Evolutionary conservation across 2,888 invertebrate genomes (phyloP).

Genomic region (Hemistola chrysoprasaria): DNA sequence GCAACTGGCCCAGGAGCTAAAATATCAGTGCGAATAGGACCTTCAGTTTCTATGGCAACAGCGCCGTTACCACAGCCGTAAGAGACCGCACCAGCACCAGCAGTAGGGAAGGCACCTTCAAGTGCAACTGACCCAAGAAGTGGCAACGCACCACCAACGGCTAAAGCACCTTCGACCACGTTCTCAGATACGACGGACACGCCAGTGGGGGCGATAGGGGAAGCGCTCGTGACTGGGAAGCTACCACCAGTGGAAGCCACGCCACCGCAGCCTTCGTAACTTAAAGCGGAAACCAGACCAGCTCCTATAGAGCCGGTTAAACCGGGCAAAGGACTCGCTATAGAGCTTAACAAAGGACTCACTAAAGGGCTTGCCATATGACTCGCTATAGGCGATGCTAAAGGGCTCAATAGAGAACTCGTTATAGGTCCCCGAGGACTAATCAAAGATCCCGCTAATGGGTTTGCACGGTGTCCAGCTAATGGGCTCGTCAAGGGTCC

Average conservation of each 20-base stretch:
- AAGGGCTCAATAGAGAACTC: too few species aligned
- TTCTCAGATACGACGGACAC: conserved; percentile 51
- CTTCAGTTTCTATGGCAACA: conserved; percentile 36
- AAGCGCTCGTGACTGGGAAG: conserved; percentile 43
- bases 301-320: too few species aligned
- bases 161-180: conserved; percentile 44
- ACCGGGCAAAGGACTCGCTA: too few species aligned
- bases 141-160: conserved; percentile 48
- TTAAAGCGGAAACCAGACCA: neutral
- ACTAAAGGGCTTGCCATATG: too few species aligned
- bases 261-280: conserved; percentile 27
- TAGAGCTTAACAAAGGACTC: too few species aligned
- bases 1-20: conserved; percentile 18
- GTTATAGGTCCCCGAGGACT: too few species aligned
- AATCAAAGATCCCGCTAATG: too few species aligned
- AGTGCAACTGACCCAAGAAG: conserved; percentile 51
- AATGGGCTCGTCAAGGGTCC: too few species aligned
- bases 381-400: too few species aligned
- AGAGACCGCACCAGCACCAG: conserved; percentile 43
- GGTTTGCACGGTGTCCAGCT: too few species aligned
- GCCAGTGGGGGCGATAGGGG: conserved; percentile 47
- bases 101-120: conserved; percentile 46
- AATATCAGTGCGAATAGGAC: conserved; percentile 19
- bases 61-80: conserved; percentile 50
- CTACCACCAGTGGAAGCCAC: conserved; percentile 46